A percentile compares a stretch with the other conserved stretches of the same genome.
Evolutionary conservation across 2,888 invertebrate species (phyloP).

Genomic region (Drosophila mulleri): DNA sequence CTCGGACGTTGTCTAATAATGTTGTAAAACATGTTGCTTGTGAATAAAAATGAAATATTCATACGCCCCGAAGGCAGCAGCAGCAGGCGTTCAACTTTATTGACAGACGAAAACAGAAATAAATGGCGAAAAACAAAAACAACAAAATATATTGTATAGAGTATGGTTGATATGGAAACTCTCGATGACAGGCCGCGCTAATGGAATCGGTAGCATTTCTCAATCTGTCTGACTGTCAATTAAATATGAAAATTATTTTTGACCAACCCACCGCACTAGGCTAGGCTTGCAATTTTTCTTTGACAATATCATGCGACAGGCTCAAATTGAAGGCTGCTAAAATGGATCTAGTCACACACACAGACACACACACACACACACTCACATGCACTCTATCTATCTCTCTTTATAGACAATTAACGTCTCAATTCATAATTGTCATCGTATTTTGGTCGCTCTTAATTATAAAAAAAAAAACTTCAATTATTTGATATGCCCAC

Average conservation of each 20-base stretch:
- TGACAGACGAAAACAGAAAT: constrained; percentile 34
- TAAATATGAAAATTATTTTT: constrained; percentile 68
- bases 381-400: background rate
- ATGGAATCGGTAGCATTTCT: constrained; percentile 74
- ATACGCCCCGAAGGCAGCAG: constrained; percentile 59
- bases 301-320: constrained; percentile 64
- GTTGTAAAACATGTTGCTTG: constrained; percentile 77
- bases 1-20: constrained; percentile 70
- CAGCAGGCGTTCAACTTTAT: constrained; percentile 46
- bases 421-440: constrained; percentile 69
- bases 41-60: constrained; percentile 49
- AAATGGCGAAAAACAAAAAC: constrained; percentile 14
- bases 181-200: constrained; percentile 59
- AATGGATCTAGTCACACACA: constrained; percentile 26
- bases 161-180: constrained; percentile 26
- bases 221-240: constrained; percentile 63
- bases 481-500: constrained; percentile 43
- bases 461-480: constrained; percentile 47
- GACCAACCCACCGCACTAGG: constrained; percentile 49
- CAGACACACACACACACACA: background rate
- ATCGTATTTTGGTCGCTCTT: constrained; percentile 51
- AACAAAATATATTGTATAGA: constrained; percentile 9
- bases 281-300: constrained; percentile 36
- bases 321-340: constrained; percentile 47
- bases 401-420: constrained; percentile 44